These are phyloP conservation scores for Nephila pilipes DNA, from an alignment of 1,140 invertebrate genomes.

Conservation along the genomic window DNA sequence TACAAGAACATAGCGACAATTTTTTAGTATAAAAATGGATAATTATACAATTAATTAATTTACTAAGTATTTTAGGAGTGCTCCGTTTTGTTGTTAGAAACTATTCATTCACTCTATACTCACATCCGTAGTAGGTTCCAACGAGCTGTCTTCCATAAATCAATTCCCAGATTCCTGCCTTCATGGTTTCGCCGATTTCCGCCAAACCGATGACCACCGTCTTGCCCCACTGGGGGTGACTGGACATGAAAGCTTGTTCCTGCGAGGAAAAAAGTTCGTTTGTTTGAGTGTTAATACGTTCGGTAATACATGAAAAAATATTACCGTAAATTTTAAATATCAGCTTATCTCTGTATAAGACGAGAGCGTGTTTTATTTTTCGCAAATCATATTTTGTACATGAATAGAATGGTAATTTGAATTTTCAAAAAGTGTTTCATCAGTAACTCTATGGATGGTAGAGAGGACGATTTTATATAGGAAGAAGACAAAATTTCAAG, in stretches of 20 bases:
- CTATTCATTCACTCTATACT: conserved; percentile 5
- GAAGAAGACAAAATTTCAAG: no score
- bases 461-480: no score
- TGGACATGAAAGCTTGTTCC: conserved; percentile 94
- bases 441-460: no score
- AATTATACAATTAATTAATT: neutral
- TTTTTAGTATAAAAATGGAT: neutral
- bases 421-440: no score
- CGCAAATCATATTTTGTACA: no score
- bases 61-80: neutral
- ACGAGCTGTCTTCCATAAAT: conserved; percentile 89
- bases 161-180: conserved; percentile 94
- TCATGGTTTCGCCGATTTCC: conserved; percentile 81
- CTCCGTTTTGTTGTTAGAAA: neutral
- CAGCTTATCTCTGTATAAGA: no score
- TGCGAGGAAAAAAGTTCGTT: neutral
- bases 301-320: no score
- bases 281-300: no score
- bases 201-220: conserved; percentile 98
- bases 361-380: no score
- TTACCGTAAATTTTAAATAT: no score
- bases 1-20: neutral
- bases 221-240: conserved; percentile 98
- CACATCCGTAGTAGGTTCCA: conserved; percentile 73
- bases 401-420: no score